Evolutionary conservation across 2,797 vertebrate genomes (phyloP), one percentile per base, ranked within the genome.

Genomic region (Sitta carolinensis): DNA sequence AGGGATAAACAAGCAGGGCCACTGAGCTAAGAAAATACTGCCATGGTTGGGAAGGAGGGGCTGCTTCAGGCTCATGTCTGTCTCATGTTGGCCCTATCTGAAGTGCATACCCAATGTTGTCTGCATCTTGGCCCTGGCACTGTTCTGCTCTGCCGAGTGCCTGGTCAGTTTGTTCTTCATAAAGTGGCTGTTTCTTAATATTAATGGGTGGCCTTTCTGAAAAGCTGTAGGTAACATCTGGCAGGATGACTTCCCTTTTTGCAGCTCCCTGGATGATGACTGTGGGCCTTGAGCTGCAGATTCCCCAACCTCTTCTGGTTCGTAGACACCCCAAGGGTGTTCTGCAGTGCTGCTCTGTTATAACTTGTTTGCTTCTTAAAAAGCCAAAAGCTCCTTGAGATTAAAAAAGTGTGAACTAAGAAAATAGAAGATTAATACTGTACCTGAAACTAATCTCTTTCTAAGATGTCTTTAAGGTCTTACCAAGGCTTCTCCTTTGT

Each of bases 301-400:
- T 87, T 90, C 77, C 70, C 67, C 87, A 84, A 73, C 77, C n/a
- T 84, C 62, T 81, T 94, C 73, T 84, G 58, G 51, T 88, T 90
- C 0, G 0, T 34, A 69, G 69, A 40, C 51, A 73, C 36, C 87
- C 48, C 66, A 78, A 42, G 85, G 69, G 66, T 93, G 54, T 88
- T 78, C 76, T 66, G n/a, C 51, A 51, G 51, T 68, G 51, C 50
- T 91, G 57, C 36, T 72, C 38, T 94, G 93, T 72, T 70, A 8
- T 9, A 76, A 93, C 76, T 86, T 94, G 85, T 59, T 86, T 69
- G 29, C 14, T 77, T 68, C 8, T 48, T 36, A 81, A 77, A 84
- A 68, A 82, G 40, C 25, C 21, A 79, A 79, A 86, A 91, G 2
- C 30, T 95, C 7, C 38, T 30, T 11, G 13, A 51, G 62, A 59